Evolutionary conservation across 92 coral and sea anemone species (phyloP).

Genomic region (Zoanthus gigantus): DNA sequence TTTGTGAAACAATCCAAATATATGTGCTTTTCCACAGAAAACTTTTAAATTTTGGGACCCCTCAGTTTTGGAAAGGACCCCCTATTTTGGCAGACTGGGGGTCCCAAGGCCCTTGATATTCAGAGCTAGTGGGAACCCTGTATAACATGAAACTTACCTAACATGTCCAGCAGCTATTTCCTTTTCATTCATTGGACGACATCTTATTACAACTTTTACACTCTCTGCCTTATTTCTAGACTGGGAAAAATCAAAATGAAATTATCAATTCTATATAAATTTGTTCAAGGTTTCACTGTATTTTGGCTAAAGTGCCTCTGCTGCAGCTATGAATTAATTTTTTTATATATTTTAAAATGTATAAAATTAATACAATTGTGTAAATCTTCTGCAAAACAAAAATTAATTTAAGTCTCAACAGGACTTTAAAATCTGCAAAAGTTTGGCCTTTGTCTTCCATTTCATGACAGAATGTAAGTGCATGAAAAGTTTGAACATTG

Average conservation of each 20-base stretch:
- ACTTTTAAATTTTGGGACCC: no score
- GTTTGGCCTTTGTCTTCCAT: no score
- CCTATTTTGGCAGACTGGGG: no score
- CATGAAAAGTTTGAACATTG: no score
- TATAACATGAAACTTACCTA: conserved; percentile 58
- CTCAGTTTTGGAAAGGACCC: not conserved
- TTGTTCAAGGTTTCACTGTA: no score
- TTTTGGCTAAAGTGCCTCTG: no score
- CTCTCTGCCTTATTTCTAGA: conserved; percentile 87
- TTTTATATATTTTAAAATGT: no score
- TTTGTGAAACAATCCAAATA: no score
- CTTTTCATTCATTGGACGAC: conserved; percentile 96
- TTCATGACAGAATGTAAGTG: no score
- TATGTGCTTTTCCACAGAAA: no score
- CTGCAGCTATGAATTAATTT: no score
- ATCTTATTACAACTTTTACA: conserved; percentile 93
- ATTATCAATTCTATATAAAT: not conserved
- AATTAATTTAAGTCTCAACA: not conserved
- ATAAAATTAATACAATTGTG: not conserved
- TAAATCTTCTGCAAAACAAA: not conserved
- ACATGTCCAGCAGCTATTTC: conserved; percentile 89
- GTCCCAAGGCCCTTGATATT: not conserved
- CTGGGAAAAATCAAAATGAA: conserved; percentile 35
- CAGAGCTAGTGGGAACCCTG: not conserved
- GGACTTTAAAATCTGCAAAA: no score